Base-by-base conservation (phyloP, 2,888 invertebrate genomes). In the Andrena minutula region DNA sequence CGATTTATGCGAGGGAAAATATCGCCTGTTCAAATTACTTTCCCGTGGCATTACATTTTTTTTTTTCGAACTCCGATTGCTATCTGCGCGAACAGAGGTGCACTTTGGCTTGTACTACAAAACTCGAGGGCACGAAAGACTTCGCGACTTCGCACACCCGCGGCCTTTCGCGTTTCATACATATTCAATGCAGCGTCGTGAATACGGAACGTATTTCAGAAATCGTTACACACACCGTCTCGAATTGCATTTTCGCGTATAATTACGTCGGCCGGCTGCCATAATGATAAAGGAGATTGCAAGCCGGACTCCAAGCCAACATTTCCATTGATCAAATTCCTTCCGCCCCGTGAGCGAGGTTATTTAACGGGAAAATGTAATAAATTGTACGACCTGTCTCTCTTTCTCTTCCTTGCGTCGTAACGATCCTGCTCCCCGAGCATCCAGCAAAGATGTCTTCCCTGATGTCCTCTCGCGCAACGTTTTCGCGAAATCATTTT, bases 271-370 rank as follows among this genome's bases (percentile, higher is more conserved):
- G 78, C 63, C 69, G 26, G 78, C 78, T 78, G 83, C 71, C 75
- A 79, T 70, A 82, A 82, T 82, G 82, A 82, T 82, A 78, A 83
- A 82, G 68, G 73, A 64, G 83, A 83, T 83, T 77, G 78, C 78
- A 83, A 82, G 74, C 47, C 20, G 78, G 78, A 70, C 82, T 83
- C 78, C 75, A 79, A 70, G 69, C 77, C 65, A 75, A 74, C 82
- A 73, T 78, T 85, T 85, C 75, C 85, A 84, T 85, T 84, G 84
- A 85, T 84, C 85, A 85, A 84, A 85, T 82, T 80, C 78, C 78
- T 79, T 84, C 84, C 83, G 75, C 75, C 65, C 78, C 51, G 82
- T 28, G 70, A 81, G 66, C 77, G 63, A 63, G 73, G 75, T 82
- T 79, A 81, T 84, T 85, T 84, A 85, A 84, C 78, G 82, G 84